Evolutionary conservation across 2,797 vertebrate genomes (phyloP).

Genomic region (Rhabdomys pumilio): DNA sequence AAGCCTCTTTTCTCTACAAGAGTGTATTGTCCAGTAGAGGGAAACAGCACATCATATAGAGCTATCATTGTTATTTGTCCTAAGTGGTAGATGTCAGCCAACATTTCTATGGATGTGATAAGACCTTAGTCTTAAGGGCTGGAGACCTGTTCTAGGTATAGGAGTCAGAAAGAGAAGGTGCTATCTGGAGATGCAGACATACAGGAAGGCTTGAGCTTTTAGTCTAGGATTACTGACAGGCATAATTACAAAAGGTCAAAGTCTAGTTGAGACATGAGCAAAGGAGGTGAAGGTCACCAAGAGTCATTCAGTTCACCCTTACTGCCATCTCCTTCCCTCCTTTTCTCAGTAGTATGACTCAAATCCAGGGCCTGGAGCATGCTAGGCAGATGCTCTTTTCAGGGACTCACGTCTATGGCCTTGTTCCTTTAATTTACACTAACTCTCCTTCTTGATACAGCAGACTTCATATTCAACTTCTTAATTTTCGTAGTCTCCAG

Average conservation of each 20-base stretch:
- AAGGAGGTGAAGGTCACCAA: conserved; percentile 33
- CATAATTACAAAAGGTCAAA: conserved; percentile 42
- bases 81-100: conserved; percentile 1
- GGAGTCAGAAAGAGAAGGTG: conserved; percentile 17
- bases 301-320: neutral
- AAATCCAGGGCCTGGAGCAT: neutral
- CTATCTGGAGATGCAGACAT: neutral
- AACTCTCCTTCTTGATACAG: neutral
- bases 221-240: conserved; percentile 42
- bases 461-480: conserved; percentile 32
- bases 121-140: conserved; percentile 61
- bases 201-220: neutral
- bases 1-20: neutral
- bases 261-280: neutral
- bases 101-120: conserved; percentile 10
- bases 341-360: neutral
- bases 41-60: neutral
- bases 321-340: neutral
- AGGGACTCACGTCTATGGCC: neutral
- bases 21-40: conserved; percentile 7
- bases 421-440: neutral
- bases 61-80: neutral
- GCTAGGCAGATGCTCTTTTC: neutral
- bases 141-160: conserved; percentile 31
- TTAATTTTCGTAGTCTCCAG: neutral